These are phyloP conservation scores for Aspidiotus rigidus DNA, from an alignment of 2,888 invertebrate genomes.

Conservation along the genomic window DNA sequence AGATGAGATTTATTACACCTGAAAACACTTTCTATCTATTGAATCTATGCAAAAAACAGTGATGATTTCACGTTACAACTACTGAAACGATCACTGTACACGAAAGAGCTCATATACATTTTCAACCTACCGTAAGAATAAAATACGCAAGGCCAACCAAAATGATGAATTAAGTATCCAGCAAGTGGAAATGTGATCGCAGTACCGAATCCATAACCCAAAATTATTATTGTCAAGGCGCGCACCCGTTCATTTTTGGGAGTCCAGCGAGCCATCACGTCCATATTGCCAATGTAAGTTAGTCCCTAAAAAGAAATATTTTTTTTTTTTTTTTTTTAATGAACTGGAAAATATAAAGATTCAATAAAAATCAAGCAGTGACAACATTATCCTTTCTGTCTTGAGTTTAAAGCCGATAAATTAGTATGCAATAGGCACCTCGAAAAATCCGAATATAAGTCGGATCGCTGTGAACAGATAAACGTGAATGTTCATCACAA, in stretches of 20 bases:
- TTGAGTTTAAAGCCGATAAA: too few species aligned
- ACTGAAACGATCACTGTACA: too few species aligned
- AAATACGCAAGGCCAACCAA: not conserved
- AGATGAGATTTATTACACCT: not conserved
- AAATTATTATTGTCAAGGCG: not conserved
- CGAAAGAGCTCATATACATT: not conserved
- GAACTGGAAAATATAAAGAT: too few species aligned
- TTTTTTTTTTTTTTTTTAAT: too few species aligned
- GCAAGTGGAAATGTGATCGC: not conserved
- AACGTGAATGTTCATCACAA: not conserved
- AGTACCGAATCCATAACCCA: not conserved
- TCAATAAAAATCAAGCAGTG: too few species aligned
- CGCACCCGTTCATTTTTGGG: not conserved
- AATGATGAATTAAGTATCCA: not conserved
- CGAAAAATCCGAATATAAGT: not conserved
- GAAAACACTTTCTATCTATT: not conserved
- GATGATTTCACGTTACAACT: too few species aligned
- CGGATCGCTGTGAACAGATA: not conserved
- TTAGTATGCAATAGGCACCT: not conserved
- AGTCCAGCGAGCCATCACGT: not conserved
- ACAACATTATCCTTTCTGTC: too few species aligned
- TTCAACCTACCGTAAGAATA: not conserved
- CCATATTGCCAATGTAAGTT: not conserved
- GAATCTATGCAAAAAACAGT: too few species aligned
- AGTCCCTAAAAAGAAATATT: not conserved